Conservation (phyloP, 2,797 vertebrate species). For the Acanthiza pusilla region DNA sequence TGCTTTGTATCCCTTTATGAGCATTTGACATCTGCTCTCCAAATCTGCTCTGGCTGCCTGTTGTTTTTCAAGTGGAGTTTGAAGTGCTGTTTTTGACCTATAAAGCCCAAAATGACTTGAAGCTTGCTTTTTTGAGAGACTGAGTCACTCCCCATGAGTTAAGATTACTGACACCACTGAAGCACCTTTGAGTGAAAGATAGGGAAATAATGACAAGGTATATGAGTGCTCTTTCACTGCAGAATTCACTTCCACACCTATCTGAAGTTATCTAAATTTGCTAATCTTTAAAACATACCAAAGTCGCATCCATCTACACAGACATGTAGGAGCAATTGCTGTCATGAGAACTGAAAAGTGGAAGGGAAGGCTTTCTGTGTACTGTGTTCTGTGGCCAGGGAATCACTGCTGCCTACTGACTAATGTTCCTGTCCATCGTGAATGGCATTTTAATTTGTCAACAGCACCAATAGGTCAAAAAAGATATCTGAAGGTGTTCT, state of each 20-base stretch:
- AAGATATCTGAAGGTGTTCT: conserved; percentile 51
- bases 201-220: conserved; percentile 37
- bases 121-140: conserved; percentile 38
- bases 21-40: conserved; percentile 59
- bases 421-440: conserved; percentile 35
- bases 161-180: conserved; percentile 44
- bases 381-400: neutral
- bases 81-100: conserved; percentile 56
- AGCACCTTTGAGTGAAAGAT: conserved; percentile 22
- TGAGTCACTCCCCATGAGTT: conserved; percentile 38
- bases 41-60: conserved; percentile 45
- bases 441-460: conserved; percentile 63
- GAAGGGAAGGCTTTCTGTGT: neutral
- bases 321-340: neutral
- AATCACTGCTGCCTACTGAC: neutral
- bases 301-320: neutral
- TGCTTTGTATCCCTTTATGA: conserved; percentile 38
- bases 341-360: conserved; percentile 6
- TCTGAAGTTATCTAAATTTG: conserved; percentile 43
- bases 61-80: conserved; percentile 53
- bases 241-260: conserved; percentile 33
- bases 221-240: neutral
- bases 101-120: conserved; percentile 56
- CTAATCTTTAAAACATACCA: conserved; percentile 28
- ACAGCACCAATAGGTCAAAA: conserved; percentile 43